Evolutionary conservation across 2,113 vertebrate genomes (phyloP).

Genomic region (Lathamus discolor): DNA sequence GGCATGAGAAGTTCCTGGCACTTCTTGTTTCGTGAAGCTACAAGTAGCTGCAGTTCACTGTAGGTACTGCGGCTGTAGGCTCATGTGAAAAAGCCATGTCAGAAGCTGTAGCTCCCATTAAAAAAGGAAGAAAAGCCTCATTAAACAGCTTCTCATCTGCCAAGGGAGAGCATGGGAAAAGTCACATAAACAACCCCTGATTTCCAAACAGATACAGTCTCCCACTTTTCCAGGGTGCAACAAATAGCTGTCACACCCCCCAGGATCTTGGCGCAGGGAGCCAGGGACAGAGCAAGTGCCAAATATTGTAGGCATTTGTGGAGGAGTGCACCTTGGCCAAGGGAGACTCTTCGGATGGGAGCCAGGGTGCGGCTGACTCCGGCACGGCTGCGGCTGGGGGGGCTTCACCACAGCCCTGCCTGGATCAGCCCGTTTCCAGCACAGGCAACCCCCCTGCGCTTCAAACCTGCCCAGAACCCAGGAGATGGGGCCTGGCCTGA

Average conservation of each 20-base stretch:
- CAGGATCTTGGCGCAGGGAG: not conserved
- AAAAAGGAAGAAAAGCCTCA: not conserved
- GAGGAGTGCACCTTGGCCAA: constrained; percentile 39
- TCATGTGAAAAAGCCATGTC: not conserved
- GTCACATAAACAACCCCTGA: not conserved
- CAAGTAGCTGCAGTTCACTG: not conserved
- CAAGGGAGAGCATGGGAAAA: not conserved
- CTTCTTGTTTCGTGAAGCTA: not conserved
- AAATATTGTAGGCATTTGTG: constrained; percentile 63
- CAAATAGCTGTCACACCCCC: not conserved
- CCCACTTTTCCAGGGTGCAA: constrained; percentile 40
- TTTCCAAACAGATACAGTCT: constrained; percentile 16
- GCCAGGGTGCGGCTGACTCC: not conserved
- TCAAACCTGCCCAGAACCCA: not conserved
- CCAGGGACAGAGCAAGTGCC: constrained; percentile 14
- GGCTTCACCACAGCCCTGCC: not conserved
- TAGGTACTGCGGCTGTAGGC: not conserved
- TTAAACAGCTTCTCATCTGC: not conserved
- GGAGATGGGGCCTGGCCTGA: not conserved
- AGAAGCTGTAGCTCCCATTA: not conserved
- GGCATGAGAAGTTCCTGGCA: not conserved
- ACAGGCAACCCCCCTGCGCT: not conserved
- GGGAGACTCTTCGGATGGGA: not conserved
- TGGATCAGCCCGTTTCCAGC: not conserved
- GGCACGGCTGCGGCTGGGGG: rapidly evolving